Base-by-base conservation (phyloP, 2,113 vertebrate species). In the Typhlomys cinereus region DNA sequence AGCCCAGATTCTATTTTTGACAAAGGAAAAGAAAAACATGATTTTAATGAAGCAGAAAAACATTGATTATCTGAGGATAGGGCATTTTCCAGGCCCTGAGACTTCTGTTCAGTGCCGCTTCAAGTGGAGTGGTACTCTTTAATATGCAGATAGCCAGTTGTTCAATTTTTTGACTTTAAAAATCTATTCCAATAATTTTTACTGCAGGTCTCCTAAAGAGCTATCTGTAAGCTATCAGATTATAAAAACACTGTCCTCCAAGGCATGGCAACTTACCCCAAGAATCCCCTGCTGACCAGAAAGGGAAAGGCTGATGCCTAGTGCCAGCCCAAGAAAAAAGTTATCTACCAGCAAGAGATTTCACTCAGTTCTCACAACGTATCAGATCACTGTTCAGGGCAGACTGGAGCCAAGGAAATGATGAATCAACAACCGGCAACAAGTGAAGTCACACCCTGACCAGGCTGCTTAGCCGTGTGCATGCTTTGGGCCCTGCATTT, bases 1-100 rank as follows among this genome's bases (percentile, higher is more conserved):
- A 89, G 80, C 52, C 78, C 62, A 94, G 71, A 91, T 46, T 69
- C 48, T 92, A 83, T 89, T 84, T 91, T 85, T 75, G 29, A 90
- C 34, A 73, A 85, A 89, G 54, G 8, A 36, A 13, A 41, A 83
- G 67, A 36, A 61, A 36, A 82, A 85, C 69, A 90, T 48, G 4
- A 78, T 92, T 87, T 96, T 89, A 66, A 66, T 85, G 84, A 93
- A 96, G 54, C 15, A 66, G 2, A 81, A 84, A 69, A 67, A 81
- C 50, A 67, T 39, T 79, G 59, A 50, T 79, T 95, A 25, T 50
- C 12, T 95, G 52, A n/a, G 17, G 21, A 71, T 64, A 36, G 34
- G 17, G 46, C 20, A 78, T 73, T 80, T 78, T 83, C 36, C 70
- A 78, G 41, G 12, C 31, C 73, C 83, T 57, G 46, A 85, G 41